Evolutionary conservation across 2,888 invertebrate species (phyloP).

Genomic region (Cheilosia variabilis): DNA sequence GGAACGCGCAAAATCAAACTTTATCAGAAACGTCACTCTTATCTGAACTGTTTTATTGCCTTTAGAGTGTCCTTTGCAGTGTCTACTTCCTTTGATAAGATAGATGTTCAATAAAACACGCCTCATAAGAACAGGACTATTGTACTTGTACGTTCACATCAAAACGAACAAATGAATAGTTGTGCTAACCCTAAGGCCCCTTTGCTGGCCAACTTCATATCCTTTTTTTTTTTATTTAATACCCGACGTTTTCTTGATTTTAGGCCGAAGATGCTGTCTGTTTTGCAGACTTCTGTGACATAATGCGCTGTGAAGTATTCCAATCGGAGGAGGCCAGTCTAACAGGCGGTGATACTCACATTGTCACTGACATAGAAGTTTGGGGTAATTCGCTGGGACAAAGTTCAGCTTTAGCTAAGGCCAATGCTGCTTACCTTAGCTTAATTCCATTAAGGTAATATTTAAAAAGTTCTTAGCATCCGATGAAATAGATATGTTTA

Average conservation of each 20-base stretch:
- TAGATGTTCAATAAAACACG: no score
- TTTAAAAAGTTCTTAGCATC: not conserved
- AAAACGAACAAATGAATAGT: no score
- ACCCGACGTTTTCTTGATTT: not conserved
- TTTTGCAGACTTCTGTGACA: constrained; percentile 97
- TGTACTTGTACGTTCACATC: no score
- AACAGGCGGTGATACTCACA: constrained; percentile 87
- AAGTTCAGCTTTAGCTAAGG: constrained; percentile 84
- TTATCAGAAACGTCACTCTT: no score
- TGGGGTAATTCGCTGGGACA: constrained; percentile 89
- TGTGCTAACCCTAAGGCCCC: no score
- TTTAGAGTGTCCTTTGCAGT: no score
- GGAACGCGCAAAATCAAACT: no score
- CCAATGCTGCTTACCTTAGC: constrained; percentile 83
- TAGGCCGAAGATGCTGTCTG: constrained; percentile 97
- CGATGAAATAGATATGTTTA: not conserved
- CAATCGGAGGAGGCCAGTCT: constrained; percentile 88
- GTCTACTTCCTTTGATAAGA: no score
- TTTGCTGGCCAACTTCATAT: not conserved
- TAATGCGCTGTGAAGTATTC: constrained; percentile 96
- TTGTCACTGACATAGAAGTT: constrained; percentile 91
- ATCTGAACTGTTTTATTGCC: no score
- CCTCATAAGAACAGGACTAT: no score
- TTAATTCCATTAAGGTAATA: constrained; percentile 81
- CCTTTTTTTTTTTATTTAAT: not conserved